Conservation (phyloP, 2,888 invertebrate species). For the Synergus umbraculus region DNA sequence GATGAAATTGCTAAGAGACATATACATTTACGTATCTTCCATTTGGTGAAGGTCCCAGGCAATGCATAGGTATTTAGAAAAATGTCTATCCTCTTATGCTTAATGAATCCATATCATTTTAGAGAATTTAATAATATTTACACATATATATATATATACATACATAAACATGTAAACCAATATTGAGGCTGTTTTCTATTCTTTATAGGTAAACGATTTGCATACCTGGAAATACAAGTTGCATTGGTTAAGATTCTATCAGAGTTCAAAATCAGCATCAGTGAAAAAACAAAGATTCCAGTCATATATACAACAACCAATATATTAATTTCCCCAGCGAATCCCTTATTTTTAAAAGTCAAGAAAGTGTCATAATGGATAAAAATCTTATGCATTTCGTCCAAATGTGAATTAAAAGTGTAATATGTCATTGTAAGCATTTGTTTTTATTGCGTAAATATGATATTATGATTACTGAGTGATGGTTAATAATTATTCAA, state of each 20-base stretch:
- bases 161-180: too few species aligned
- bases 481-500: too few species aligned
- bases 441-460: too few species aligned
- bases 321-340: too few species aligned
- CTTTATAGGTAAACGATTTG: constrained; percentile 51
- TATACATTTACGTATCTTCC: constrained; percentile 39
- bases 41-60: constrained; percentile 37
- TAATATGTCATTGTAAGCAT: too few species aligned
- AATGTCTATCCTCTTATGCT: background rate
- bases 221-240: constrained; percentile 50
- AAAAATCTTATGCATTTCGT: too few species aligned
- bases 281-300: constrained; percentile 47
- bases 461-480: too few species aligned
- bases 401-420: too few species aligned
- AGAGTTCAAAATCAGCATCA: constrained; percentile 43
- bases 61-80: constrained; percentile 31
- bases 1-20: constrained; percentile 41
- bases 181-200: background rate
- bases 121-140: background rate
- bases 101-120: background rate
- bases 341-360: constrained; percentile 45
- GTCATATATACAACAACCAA: constrained; percentile 35
- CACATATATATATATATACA: too few species aligned
- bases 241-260: constrained; percentile 46
- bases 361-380: background rate